Conservation (phyloP, 2,113 vertebrate genomes). For the Seriola quinqueradiata region DNA sequence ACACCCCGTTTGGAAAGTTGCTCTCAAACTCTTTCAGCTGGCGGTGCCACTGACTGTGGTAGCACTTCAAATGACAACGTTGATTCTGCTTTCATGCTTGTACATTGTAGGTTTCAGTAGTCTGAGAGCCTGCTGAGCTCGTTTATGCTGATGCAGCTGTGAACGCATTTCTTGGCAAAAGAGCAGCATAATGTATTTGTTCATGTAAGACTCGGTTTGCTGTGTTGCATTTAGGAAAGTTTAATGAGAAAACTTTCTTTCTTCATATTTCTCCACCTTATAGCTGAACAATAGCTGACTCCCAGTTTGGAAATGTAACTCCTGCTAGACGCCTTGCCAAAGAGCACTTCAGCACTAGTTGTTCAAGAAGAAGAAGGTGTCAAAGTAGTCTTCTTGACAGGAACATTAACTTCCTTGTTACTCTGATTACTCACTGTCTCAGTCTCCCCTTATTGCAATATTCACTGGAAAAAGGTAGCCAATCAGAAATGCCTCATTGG, state of each 20-base stretch:
- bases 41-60: neutral
- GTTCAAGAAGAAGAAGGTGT: neutral
- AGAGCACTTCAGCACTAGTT: neutral
- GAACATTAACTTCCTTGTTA: neutral
- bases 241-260: neutral
- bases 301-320: neutral
- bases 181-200: neutral
- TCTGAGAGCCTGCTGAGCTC: neutral
- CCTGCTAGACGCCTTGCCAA: neutral
- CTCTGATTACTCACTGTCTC: neutral
- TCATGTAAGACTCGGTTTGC: neutral
- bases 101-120: neutral
- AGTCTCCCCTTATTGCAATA: neutral
- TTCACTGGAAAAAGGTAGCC: neutral
- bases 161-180: neutral
- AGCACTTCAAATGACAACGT: neutral
- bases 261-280: no score
- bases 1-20: slow-evolving; percentile 46
- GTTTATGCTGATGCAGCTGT: slow-evolving; percentile 17
- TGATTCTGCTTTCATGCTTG: neutral
- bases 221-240: neutral
- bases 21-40: neutral
- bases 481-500: neutral
- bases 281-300: neutral
- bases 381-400: neutral